Base-by-base conservation (phyloP, 92 coral and sea anemone genomes). In the Siderastrea radians region DNA sequence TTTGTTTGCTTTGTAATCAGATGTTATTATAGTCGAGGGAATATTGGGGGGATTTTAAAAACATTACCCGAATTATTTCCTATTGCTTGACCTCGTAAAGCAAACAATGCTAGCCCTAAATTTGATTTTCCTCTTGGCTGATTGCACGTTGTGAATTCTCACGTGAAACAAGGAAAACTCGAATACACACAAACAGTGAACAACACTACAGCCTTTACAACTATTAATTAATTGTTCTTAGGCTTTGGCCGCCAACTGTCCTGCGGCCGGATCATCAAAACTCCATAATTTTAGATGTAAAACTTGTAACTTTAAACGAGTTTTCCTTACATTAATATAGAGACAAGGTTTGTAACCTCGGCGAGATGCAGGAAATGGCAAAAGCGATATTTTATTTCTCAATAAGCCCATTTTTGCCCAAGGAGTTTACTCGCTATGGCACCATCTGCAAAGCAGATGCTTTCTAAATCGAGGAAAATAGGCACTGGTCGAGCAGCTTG, bases 1-100 rank as follows among this genome's bases (percentile, higher is more conserved):
- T 51, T n/a, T 84, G 73, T 84, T 84, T 84, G 81, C 87, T 84
- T 84, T 84, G 87, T 84, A 73, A 84, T 84, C 81, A 84, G 80
- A 26, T 26, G 73, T 61, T n/a, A 74, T 84, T 74, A 74, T 84
- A 50, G 62, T 26, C 14, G 50, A 63, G 43, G 80, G 26, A 84
- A 84, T 74, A 84, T 84, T 72, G 73, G 50, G 79, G 38, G 78
- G 87, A 82, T 82, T 83, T 83, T 60, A 72, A 73, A 83, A 83
- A 72, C 47, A 72, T 72, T 74, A 84, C 72, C 80, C 13, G 80
- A 74, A 75, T 84, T 74, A 84, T 74, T 84, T 84, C 87, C 59
- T 84, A 59, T 74, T 73, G 80, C 87, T 49, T 63, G 72, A 5
- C 72, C 47, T 73, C 46, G 72, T 74, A 84, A 84, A 49, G 81